A percentile compares a stretch with the other conserved stretches of the same genome.
These are phyloP conservation scores for Cataglyphis albicans DNA, from an alignment of 2,888 invertebrate genomes.

Conservation along the genomic window DNA sequence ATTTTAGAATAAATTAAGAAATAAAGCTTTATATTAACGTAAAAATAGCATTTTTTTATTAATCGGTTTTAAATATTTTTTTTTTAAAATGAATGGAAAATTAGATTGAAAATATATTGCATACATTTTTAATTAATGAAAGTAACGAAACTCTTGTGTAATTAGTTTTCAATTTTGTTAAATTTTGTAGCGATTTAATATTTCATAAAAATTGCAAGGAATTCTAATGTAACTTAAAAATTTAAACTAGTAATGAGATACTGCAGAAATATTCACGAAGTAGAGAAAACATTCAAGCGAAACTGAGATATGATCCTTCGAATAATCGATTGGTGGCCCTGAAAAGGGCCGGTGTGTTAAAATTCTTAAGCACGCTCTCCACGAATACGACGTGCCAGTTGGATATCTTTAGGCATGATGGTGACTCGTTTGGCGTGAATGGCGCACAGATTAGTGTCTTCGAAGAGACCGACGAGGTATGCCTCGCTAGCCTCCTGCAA, in stretches of 20 bases:
- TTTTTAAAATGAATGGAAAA: not conserved
- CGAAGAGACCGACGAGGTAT: conserved; percentile 90
- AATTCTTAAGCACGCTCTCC: conserved; percentile 41
- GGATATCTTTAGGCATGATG: conserved; percentile 89
- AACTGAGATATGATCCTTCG: conserved; percentile 7
- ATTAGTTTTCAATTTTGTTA: not conserved
- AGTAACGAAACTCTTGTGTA: too few relatives aligned
- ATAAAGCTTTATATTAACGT: not conserved
- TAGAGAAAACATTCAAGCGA: not conserved
- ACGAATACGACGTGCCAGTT: conserved; percentile 85
- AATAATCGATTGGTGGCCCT: conserved; percentile 56
- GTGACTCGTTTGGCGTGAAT: conserved; percentile 91
- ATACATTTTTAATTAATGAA: too few relatives aligned
- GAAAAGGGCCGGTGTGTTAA: conserved; percentile 62
- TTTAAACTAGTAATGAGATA: not conserved
- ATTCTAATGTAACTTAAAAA: not conserved
- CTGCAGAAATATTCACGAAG: not conserved
- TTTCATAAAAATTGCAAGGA: not conserved
- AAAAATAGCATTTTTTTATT: not conserved
- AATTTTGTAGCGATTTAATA: not conserved
- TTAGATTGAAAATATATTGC: not conserved
- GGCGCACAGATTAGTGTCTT: conserved; percentile 92
- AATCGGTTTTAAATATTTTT: not conserved
- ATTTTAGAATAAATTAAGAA: too few relatives aligned
- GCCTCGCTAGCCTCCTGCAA: conserved; percentile 89